These are phyloP conservation scores for Taxidea taxus DNA, from an alignment of 2,113 vertebrate species.

Conservation along the genomic window DNA sequence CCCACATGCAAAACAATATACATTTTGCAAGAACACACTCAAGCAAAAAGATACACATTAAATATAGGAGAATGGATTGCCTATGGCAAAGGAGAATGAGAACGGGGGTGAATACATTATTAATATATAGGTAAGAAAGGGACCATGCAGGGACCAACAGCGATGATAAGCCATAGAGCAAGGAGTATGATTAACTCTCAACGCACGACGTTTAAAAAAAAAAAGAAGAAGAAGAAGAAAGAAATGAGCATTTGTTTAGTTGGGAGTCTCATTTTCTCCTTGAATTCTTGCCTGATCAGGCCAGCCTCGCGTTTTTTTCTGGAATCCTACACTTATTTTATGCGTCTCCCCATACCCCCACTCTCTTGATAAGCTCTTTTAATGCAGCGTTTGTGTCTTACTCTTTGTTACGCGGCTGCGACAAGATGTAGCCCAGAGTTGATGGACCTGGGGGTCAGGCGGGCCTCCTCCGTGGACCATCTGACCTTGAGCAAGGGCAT, in stretches of 20 bases:
- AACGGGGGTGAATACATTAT: neutral
- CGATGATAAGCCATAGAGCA: neutral
- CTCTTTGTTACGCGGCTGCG: neutral
- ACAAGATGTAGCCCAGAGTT: neutral
- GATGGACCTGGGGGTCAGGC: neutral
- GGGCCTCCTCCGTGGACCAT: neutral
- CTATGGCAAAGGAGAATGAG: neutral
- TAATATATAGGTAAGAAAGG: neutral
- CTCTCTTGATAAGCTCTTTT: neutral
- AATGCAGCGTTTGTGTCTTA: neutral
- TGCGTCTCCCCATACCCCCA: neutral
- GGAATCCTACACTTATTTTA: neutral
- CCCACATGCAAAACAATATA: neutral
- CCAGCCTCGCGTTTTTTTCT: neutral
- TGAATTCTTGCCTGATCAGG: neutral
- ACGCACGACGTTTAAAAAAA: neutral
- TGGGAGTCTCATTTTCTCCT: neutral
- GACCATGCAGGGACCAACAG: fast-evolving
- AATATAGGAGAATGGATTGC: neutral
- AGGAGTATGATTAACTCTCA: neutral
- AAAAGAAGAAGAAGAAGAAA: neutral
- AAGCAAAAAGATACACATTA: constrained; percentile 27
- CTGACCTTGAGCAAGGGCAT: neutral
- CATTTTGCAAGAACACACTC: constrained; percentile 32
- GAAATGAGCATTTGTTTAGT: neutral